Percentiles rank a stretch among this genome's conserved stretches.
phyloP scores from a whole-genome alignment of 2,797 vertebrate genomes.

The Onychomys arenicola region DNA sequence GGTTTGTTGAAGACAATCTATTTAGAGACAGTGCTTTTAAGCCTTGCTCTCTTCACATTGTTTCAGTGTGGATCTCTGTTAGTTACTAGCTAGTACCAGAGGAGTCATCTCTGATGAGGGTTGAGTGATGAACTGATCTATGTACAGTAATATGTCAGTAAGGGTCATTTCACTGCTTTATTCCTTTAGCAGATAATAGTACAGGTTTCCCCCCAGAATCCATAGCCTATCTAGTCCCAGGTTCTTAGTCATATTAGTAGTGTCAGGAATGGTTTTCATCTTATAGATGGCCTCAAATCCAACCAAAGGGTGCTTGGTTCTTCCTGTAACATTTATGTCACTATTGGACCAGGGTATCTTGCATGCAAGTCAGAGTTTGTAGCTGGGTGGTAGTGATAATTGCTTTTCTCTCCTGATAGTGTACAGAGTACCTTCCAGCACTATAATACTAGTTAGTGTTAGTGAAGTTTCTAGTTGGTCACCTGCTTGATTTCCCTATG shows the following conservation, averaged over 20 bases:
- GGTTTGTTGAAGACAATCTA: background rate
- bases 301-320: background rate
- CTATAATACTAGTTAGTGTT: background rate
- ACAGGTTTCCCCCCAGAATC: background rate
- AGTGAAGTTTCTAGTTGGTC: background rate
- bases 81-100: background rate
- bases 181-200: background rate
- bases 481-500: background rate
- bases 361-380: background rate
- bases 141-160: background rate
- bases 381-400: background rate
- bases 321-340: background rate
- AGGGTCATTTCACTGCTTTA: background rate
- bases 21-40: background rate
- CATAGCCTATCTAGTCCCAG: background rate
- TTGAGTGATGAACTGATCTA: background rate
- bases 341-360: background rate
- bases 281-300: background rate
- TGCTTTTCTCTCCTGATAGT: background rate
- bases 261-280: background rate
- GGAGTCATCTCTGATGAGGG: background rate
- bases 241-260: background rate
- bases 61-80: background rate
- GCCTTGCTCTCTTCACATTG: background rate
- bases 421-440: background rate